Base-by-base conservation (phyloP, 2,113 vertebrate genomes). In the Pungitius pungitius region DNA sequence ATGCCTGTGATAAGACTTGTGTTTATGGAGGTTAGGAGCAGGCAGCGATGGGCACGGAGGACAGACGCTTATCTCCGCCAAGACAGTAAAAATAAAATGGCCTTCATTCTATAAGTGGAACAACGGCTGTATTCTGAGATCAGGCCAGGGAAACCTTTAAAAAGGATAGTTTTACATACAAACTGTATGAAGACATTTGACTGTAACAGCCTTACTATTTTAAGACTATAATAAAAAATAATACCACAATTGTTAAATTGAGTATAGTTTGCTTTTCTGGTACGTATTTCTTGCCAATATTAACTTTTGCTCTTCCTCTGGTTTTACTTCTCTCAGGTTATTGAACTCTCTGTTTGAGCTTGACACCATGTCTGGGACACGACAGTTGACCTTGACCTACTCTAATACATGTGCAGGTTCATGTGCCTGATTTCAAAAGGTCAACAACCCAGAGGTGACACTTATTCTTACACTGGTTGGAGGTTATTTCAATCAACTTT, bases 11-110 rank as follows among this genome's bases (percentile, higher is more conserved):
- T 93, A 94, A 93, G 89, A 45, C 22, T 10, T 8, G 39, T 85
- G 81, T 93, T 94, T 93, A 94, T 93, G 80, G 90, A 75, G 58
- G 85, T 82, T 81, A 65, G 91, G 93, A 91, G 87, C 88, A 90
- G 91, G 85, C 91, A 89, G 91, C 90, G 93, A 93, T 84, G 71
- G 83, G 80, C 90, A 94, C 93, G 73, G 91, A 94, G 92, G 91
- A 92, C 90, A 85, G 74, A 59, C 72, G 4, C 88, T 92, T 92
- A 93, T 92, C 92, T 85, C 51, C 26, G 13, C 18, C 22, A 11
- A 60, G 84, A 86, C 85, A 63, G 40, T 86, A 85, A 83, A 85
- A 91, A 69, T 54, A 69, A 81, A 88, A 76, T 60, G 82, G 71
- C 91, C 84, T 90, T 92, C 73, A 80, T 61, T 73, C 76, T 65